Conservation (phyloP, 2,888 invertebrate species). For the Deladenus siricidicola region DNA sequence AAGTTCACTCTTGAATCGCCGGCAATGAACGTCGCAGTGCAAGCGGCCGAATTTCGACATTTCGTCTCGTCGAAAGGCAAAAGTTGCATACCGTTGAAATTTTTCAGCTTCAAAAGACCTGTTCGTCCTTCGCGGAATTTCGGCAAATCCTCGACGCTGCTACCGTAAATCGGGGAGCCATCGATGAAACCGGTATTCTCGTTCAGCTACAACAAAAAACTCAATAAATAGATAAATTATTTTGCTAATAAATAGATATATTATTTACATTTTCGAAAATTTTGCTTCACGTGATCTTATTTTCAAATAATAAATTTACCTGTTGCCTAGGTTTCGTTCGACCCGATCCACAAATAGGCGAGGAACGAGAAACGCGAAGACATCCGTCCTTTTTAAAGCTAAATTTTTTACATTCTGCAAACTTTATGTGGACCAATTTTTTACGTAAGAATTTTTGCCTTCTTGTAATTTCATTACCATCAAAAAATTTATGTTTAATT, state of each 20-base stretch:
- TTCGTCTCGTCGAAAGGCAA: slow-evolving; percentile 48
- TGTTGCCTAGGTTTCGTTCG: slow-evolving; percentile 88
- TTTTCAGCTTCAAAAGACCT: slow-evolving; percentile 43
- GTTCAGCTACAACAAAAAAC: no score
- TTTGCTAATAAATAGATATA: not conserved
- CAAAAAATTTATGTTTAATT: no score
- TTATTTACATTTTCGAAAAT: not conserved
- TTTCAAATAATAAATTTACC: slow-evolving; percentile 37
- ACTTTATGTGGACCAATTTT: no score
- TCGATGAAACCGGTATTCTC: slow-evolving; percentile 74
- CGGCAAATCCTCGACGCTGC: slow-evolving; percentile 36
- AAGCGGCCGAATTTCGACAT: slow-evolving; percentile 35
- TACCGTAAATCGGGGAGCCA: slow-evolving; percentile 88
- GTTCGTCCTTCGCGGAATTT: slow-evolving; percentile 49
- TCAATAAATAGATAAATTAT: not conserved
- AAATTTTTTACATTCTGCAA: slow-evolving; percentile 12
- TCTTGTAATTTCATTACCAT: no score
- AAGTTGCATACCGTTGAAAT: slow-evolving; percentile 44
- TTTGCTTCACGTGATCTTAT: no score
- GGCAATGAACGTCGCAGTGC: slow-evolving; percentile 51
- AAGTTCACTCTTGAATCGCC: slow-evolving; percentile 52
- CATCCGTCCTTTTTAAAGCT: slow-evolving; percentile 47
- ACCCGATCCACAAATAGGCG: slow-evolving; percentile 92
- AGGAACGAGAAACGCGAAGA: slow-evolving; percentile 63
- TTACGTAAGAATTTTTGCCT: no score